Base-by-base conservation (phyloP, 2,797 vertebrate species). In the Anguilla marmorata region DNA sequence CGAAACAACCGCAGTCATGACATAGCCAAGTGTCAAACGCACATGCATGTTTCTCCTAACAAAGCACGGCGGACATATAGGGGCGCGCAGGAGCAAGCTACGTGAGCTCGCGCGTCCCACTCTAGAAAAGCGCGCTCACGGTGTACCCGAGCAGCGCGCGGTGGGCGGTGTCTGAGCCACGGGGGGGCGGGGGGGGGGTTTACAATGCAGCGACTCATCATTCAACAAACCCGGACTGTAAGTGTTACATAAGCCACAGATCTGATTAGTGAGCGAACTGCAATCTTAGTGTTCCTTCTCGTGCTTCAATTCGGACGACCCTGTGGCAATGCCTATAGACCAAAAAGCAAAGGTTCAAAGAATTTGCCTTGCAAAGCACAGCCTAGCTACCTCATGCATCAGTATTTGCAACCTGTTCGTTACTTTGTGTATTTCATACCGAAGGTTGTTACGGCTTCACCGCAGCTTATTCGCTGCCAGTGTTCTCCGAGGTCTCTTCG, bases 191-290 rank as follows among this genome's bases (percentile, higher is more conserved):
- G 19, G 58, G 58, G 58, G 58, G 37, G 21, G 30, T 7, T 66
- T 9, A n/a, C 79, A 82, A 48, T 82, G 24, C 45, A 48, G 45
- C 79, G 79, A 82, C 45, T 82, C 79, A 82, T 41, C 16, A 82
- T 50, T 50, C 79, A 82, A 82, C 45, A 82, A 80, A 12, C 41
- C 54, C 79, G 41, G 19, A n/a, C 79, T 50, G 79, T 82, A 82
- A 79, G 12, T 79, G 74, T 82, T 82, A 82, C 79, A 82, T 82
- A 82, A 82, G 79, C 79, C 41, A 79, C 74, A 37, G n/a, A 79
- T 79, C 74, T 79, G 74, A 79, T 79, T 79, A 79, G 74, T 37
- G 33, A 37, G 33, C 27, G 72, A 14, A 30, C 72, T 74, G 33
- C 14, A 79, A 79, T 79, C 14, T 41, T 79, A 27, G n/a, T 27